phyloP scores from a whole-genome alignment of 2,888 invertebrate species.

The Polyommatus iphigenia region DNA sequence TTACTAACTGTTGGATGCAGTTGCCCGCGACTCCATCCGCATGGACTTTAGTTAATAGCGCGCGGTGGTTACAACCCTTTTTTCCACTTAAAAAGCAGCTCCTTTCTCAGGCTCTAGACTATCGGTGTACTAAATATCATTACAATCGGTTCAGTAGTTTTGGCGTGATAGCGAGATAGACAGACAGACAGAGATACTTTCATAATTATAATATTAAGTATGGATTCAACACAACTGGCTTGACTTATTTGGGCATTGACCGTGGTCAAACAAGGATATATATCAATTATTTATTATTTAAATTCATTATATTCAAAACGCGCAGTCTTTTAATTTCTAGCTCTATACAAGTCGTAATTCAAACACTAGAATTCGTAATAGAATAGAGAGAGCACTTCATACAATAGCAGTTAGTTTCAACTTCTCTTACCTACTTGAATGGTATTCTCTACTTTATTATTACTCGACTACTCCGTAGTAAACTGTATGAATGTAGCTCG shows the following conservation, averaged over 20 bases:
- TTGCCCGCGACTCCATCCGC: too few species aligned
- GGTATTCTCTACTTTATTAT: neutral
- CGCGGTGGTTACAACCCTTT: too few species aligned
- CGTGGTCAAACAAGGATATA: conserved; percentile 11
- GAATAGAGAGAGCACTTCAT: conserved; percentile 2
- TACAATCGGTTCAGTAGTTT: too few species aligned
- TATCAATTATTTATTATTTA: neutral
- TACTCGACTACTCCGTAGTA: neutral
- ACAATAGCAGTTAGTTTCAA: conserved; percentile 9
- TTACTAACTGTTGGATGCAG: too few species aligned
- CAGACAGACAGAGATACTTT: too few species aligned
- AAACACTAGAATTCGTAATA: neutral
- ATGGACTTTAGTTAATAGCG: too few species aligned
- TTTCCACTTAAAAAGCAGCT: too few species aligned
- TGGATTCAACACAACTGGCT: neutral
- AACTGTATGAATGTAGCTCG: neutral
- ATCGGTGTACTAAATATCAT: too few species aligned
- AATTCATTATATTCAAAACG: neutral
- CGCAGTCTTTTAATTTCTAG: neutral
- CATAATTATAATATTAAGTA: too few species aligned
- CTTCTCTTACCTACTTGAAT: neutral
- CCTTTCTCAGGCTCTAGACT: too few species aligned
- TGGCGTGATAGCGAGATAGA: too few species aligned
- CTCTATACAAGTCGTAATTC: neutral
- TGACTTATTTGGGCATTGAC: neutral